phyloP scores from a whole-genome alignment of 2,113 vertebrate genomes.

The Fukomys damarensis region DNA sequence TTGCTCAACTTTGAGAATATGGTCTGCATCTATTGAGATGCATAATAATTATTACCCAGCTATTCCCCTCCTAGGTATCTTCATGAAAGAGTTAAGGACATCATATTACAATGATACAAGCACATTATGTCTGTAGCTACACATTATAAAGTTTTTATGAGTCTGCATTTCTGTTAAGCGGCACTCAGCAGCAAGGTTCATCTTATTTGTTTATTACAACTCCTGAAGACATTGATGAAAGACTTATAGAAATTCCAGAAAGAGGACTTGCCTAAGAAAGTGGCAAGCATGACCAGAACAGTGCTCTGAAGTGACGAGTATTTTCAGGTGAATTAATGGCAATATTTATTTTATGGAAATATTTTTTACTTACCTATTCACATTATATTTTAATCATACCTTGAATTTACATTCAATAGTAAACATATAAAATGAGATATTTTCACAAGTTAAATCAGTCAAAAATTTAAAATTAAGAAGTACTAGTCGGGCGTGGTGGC shows the following conservation, averaged over 20 bases:
- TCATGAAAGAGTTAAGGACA: neutral
- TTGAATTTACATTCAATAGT: neutral
- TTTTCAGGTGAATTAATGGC: neutral
- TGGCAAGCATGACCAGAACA: neutral
- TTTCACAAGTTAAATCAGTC: neutral
- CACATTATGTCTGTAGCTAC: neutral
- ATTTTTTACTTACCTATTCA: neutral
- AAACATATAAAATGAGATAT: neutral
- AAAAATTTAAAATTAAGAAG: neutral
- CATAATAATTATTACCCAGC: neutral
- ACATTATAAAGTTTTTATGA: neutral
- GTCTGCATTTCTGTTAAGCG: neutral
- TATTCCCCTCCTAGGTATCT: neutral
- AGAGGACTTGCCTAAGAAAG: neutral
- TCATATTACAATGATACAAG: neutral
- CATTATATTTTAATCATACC: neutral
- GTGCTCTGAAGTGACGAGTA: neutral
- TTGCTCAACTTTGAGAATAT: too few species aligned
- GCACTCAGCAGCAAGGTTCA: neutral
- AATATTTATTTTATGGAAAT: neutral
- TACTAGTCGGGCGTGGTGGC: too few species aligned
- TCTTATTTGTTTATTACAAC: neutral
- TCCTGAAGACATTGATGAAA: neutral
- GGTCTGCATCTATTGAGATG: too few species aligned
- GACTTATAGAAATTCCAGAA: neutral